phyloP scores from a whole-genome alignment of 2,888 invertebrate species.

The Rhopalosiphum nymphaeae region DNA sequence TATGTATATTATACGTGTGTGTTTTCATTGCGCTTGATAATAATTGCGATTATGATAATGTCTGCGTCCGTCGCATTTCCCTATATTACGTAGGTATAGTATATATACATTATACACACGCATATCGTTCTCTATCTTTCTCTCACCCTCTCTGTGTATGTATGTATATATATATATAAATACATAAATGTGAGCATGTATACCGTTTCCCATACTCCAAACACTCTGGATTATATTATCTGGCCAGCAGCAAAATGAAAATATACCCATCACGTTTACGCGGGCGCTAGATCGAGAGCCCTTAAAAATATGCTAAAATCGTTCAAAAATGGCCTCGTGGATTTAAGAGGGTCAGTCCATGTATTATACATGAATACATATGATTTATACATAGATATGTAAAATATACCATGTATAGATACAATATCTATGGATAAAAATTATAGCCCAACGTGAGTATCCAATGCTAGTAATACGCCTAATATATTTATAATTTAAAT shows the following conservation, averaged over 20 bases:
- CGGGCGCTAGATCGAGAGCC: not conserved
- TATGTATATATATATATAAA: not conserved
- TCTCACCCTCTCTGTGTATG: not conserved
- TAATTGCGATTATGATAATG: slow-evolving; percentile 42
- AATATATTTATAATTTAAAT: not conserved
- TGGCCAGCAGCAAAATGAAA: slow-evolving; percentile 14
- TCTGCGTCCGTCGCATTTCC: not conserved
- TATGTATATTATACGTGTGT: not conserved
- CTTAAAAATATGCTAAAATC: slow-evolving; percentile 50
- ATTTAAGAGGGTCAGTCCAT: slow-evolving; percentile 21
- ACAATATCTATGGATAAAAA: not conserved
- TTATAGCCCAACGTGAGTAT: not conserved
- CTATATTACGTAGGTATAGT: not conserved
- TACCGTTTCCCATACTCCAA: not conserved
- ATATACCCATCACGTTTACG: slow-evolving; percentile 33
- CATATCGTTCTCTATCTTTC: not conserved
- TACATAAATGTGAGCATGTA: not conserved
- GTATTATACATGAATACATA: not conserved
- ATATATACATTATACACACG: not conserved
- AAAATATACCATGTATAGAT: not conserved
- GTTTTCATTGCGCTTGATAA: slow-evolving; percentile 25
- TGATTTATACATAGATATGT: not conserved
- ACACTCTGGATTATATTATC: slow-evolving; percentile 32
- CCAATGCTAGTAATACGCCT: not conserved
- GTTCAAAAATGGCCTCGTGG: slow-evolving; percentile 29